A percentile compares a stretch with the other conserved stretches of the same genome.
These are phyloP conservation scores for Clarias laeviceps DNA, from an alignment of 2,797 vertebrate species.

Conservation along the genomic window DNA sequence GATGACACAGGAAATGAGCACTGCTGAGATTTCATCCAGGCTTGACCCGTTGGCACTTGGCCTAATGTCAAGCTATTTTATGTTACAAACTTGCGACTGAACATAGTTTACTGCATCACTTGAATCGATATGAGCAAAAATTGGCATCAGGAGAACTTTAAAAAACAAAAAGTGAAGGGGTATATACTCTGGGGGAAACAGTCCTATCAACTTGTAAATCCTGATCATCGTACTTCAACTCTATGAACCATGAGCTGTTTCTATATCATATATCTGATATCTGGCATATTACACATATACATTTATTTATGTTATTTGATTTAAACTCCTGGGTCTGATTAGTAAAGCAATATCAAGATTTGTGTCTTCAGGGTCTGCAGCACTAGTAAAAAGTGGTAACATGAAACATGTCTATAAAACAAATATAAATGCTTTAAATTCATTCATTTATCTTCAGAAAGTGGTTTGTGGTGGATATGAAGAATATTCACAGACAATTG, in stretches of 20 bases:
- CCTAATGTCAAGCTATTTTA: background rate
- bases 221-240: background rate
- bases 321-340: background rate
- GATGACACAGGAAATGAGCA: conserved; percentile 27
- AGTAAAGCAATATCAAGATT: background rate
- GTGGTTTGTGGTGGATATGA: background rate
- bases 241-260: background rate
- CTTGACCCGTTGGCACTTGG: background rate
- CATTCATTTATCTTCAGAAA: background rate
- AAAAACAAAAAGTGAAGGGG: background rate
- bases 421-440: background rate
- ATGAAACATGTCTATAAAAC: background rate
- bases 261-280: too few relatives aligned
- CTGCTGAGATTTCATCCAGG: conserved; percentile 12
- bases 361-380: background rate
- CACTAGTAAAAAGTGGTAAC: background rate
- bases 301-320: background rate
- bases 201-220: background rate
- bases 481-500: background rate
- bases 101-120: background rate
- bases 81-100: background rate
- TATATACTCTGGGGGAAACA: background rate
- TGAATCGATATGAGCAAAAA: background rate
- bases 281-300: too few relatives aligned
- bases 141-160: background rate